Percentiles rank a stretch among this genome's conserved stretches.
phyloP scores from a whole-genome alignment of 2,888 invertebrate genomes.

The Pedicia rivosa region DNA sequence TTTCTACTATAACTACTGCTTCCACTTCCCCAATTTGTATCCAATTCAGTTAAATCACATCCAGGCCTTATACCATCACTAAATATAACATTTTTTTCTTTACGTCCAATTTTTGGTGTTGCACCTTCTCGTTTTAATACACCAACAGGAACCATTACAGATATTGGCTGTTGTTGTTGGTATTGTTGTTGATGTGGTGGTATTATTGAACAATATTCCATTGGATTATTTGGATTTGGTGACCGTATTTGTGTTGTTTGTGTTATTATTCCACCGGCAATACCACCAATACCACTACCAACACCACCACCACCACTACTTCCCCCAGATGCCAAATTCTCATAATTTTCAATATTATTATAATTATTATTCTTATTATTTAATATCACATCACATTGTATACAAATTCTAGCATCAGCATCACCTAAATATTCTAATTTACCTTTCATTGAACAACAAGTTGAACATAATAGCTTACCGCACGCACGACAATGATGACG shows the following conservation, averaged over 20 bases:
- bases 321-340: slow-evolving; percentile 5
- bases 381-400: slow-evolving; percentile 46
- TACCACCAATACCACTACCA: too few species aligned
- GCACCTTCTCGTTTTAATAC: slow-evolving; percentile 47
- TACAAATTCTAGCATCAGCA: slow-evolving; percentile 64
- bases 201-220: slow-evolving; percentile 73
- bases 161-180: slow-evolving; percentile 36
- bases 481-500: slow-evolving; percentile 81
- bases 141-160: slow-evolving; percentile 74
- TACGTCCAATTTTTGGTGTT: slow-evolving; percentile 32
- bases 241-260: slow-evolving; percentile 25
- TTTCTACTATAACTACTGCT: slow-evolving; percentile 15
- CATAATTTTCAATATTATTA: slow-evolving; percentile 8
- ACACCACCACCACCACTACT: slow-evolving; percentile 9
- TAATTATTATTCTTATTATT: neutral
- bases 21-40: slow-evolving; percentile 41
- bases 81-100: slow-evolving; percentile 67
- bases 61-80: slow-evolving; percentile 80
- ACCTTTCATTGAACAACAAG: slow-evolving; percentile 58
- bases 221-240: slow-evolving; percentile 73
- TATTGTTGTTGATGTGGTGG: slow-evolving; percentile 61
- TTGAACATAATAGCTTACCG: slow-evolving; percentile 64
- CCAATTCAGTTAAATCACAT: slow-evolving; percentile 67
- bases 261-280: slow-evolving; percentile 4
- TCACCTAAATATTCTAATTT: slow-evolving; percentile 54